Base-by-base conservation (phyloP, 1,140 invertebrate species). In the Aphelenchoides fujianensis region DNA sequence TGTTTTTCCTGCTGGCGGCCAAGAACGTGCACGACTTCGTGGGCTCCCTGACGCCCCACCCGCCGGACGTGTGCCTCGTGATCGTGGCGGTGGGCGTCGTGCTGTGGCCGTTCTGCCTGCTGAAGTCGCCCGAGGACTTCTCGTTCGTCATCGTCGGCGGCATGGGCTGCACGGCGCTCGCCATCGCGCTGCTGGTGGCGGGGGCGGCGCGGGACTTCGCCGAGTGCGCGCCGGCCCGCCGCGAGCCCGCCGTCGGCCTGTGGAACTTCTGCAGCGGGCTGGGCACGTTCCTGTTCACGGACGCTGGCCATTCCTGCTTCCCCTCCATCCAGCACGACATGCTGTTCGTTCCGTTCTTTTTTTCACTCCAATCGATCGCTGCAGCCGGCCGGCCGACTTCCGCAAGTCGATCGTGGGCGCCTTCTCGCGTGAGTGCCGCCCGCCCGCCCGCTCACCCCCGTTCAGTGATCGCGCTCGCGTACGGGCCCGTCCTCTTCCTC, bases 261-360 rank as follows among this genome's bases (percentile, higher is more conserved):
- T 72, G 69, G 31, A 74, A 82, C 35, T 85, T 84, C 59, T 84
- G 81, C 52, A 70, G 78, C 23, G 84, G 84, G 7, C 84, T 86
- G 55, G 86, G 86, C 0, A 86, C 85, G 1, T 82, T 86, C 55
- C 73, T 69, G 63, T 87, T 86, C 68, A 84, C 86, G 16, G 85
- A 85, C 63, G 85, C 85, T 9, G 86, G 86, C 7, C 85, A 86
- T 66, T 79, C 85, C 3, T 82, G 82, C 30, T 87, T 87, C 68
- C 86, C n/a, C n/a, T n/a, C n/a, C n/a, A n/a, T n/a, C n/a, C 86
- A 87, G 73, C 78, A 84, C 37, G 63, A 66, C 36, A 66, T 66
- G 63, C 28, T 30, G 55, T 48, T 48, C 12, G 41, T 12, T 48
- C 23, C 23, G 23, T 16, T 48, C 23, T 48, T 23, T 16, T 12